Evolutionary conservation across 1,140 invertebrate genomes (phyloP), one percentile per base, ranked within the genome.

Genomic region (Himalopsyche phryganea): DNA sequence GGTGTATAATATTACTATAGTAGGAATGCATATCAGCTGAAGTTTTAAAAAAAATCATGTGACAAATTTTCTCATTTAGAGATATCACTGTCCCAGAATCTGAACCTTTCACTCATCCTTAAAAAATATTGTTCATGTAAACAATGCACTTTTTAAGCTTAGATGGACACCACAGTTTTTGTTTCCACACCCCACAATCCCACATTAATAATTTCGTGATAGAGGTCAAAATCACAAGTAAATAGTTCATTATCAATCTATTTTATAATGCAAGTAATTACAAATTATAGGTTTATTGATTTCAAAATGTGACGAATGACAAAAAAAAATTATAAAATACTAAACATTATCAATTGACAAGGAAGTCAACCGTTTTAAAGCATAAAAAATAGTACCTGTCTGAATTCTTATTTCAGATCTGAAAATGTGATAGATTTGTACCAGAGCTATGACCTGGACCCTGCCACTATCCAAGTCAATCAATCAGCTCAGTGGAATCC

Each of bases 401-500:
- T 47, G 45, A 35, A 35, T 54, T 33, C 18, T 55, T 45, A 28
- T 69, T 67, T 58, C 58, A 66, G 61, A 17, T 49, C 47, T 38
- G 48, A 63, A 38, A 62, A 64, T 45, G 45, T 38, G 9, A 68
- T 65, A 40, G 59, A 71, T 59, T 60, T 73, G 28, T 58, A 69
- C 33, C 55, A 63, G 35, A 52, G 65, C 33, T 68, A 66, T 44
- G 45, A 65, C 17, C 57, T 61, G 7, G 54, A 67, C 50, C 13
- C 60, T 1, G 47, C 58, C 17, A 40, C 54, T 48, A 41, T 63
- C 33, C 28, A 45, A 23, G 13, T 47, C 6, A 51, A 60, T 28
- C 48, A 63, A 23, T 35, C 45, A 7, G 51, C 51, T n/a, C 61
- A 48, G 44, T 74, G 71, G 71, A 52, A 62, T 33, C 68, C 71